phyloP scores from a whole-genome alignment of 2,888 invertebrate species.

The Pteria penguin region DNA sequence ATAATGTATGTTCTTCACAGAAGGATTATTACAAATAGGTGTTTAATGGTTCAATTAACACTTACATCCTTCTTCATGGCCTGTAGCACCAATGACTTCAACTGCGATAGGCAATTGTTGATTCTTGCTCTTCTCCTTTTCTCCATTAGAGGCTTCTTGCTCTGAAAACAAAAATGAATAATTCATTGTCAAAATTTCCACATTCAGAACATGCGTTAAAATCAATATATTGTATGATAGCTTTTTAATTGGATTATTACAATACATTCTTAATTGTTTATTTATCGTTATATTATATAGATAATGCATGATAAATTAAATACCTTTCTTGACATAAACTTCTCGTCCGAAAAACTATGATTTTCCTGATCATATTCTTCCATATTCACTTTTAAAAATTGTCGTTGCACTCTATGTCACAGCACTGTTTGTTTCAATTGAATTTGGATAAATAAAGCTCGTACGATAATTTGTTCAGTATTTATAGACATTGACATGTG shows the following conservation, averaged over 20 bases:
- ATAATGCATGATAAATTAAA: not conserved
- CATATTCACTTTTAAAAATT: not conserved
- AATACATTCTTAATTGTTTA: no score
- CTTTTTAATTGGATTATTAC: no score
- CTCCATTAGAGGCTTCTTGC: slow-evolving; percentile 78
- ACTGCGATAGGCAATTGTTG: slow-evolving; percentile 75
- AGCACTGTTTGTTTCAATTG: not conserved
- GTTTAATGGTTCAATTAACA: slow-evolving; percentile 31
- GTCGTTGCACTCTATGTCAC: not conserved
- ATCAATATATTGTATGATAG: no score
- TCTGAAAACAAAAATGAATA: slow-evolving; percentile 60
- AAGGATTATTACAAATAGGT: not conserved
- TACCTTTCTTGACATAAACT: slow-evolving; percentile 31
- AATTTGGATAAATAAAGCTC: not conserved
- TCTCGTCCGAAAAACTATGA: slow-evolving; percentile 24
- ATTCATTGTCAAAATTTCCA: no score
- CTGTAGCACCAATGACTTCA: slow-evolving; percentile 75
- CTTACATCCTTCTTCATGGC: slow-evolving; percentile 79
- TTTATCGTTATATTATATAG: no score
- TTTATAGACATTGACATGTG: slow-evolving; percentile 60
- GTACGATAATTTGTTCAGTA: slow-evolving; percentile 5
- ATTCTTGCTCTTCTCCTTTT: slow-evolving; percentile 76
- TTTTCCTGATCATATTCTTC: slow-evolving; percentile 28
- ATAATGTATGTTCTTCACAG: no score
- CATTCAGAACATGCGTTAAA: no score